Evolutionary conservation across 1,140 invertebrate species (phyloP).

Genomic region (Lepidurus packardi): DNA sequence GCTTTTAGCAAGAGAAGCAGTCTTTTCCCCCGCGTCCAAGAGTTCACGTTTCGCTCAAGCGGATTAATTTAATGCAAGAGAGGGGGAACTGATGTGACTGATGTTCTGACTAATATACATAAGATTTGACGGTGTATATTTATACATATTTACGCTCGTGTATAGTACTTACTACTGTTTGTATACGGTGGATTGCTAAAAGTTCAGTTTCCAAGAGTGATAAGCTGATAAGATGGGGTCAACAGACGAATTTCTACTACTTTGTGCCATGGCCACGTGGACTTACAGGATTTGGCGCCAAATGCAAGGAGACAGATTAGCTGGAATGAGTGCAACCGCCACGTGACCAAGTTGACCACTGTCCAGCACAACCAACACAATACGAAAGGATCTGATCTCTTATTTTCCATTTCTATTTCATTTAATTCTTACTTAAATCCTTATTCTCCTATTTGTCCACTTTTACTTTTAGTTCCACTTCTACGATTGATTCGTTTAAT

Average conservation of each 20-base stretch:
- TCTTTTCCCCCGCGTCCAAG: background rate
- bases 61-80: slow-evolving; percentile 14
- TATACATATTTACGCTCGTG: no score
- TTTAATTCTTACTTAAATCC: no score
- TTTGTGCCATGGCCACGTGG: background rate
- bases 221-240: slow-evolving; percentile 3
- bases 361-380: background rate
- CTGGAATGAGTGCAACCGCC: background rate
- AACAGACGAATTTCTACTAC: background rate
- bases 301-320: slow-evolving; percentile 9
- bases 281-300: slow-evolving; percentile 4
- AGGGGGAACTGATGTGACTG: background rate
- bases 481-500: no score
- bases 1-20: background rate
- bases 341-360: slow-evolving; percentile 13
- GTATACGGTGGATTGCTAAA: slow-evolving; percentile 10
- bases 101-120: background rate
- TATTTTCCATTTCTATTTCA: background rate
- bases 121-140: no score
- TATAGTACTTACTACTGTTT: background rate
- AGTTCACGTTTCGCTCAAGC: slow-evolving; percentile 13
- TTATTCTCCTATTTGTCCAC: no score
- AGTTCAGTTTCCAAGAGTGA: slow-evolving; percentile 13
- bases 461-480: no score
- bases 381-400: background rate